Evolutionary conservation across 2,888 invertebrate genomes (phyloP), one percentile per base, ranked within the genome.

Genomic region (Hypomecis atomaria): DNA sequence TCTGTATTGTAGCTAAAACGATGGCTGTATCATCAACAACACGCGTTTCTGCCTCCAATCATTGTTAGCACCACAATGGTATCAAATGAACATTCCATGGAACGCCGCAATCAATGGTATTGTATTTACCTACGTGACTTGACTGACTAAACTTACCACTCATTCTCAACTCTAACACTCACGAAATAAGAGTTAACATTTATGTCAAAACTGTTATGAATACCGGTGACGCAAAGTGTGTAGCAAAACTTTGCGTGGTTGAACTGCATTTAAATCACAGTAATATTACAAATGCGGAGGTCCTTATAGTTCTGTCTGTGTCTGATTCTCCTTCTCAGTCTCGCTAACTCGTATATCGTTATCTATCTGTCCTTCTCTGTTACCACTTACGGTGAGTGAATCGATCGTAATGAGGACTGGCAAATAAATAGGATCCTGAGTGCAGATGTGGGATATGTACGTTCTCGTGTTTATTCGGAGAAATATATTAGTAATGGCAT

Each of bases 41-140:
- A 33, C 37, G 44, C 45, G 43, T 36, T 48, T 43, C 45, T 50
- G 43, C 6, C 63, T 48, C 48, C 37, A 38, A 64, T 64, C 59
- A 64, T 64, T 64, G 63, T 64, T 59, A 59, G 5, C 56, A 48
- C 54, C 36, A 59, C 64, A 64, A 64, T 59, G 59, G 59, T 44
- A 56, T 59, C 59, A 55, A 55, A 56, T 63, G 55, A 63, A 60
- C 63, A 67, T 68, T 65, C 71, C 69, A 65, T 55, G 56, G 54
- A 63, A 68, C 62, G 57, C 65, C 59, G 65, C 62, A 65, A 67
- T 68, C 67, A 70, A 59, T 61, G 53, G 62, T 63, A 70, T 71
- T 70, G 71, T 72, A 66, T 52, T 58, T 59, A 55, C 42, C 47
- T 52, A 66, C 70, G 71, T 69, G 70, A 65, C 57, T 38, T 9